Evolutionary conservation across 2,797 vertebrate genomes (phyloP).

Genomic region (Ispidina picta): DNA sequence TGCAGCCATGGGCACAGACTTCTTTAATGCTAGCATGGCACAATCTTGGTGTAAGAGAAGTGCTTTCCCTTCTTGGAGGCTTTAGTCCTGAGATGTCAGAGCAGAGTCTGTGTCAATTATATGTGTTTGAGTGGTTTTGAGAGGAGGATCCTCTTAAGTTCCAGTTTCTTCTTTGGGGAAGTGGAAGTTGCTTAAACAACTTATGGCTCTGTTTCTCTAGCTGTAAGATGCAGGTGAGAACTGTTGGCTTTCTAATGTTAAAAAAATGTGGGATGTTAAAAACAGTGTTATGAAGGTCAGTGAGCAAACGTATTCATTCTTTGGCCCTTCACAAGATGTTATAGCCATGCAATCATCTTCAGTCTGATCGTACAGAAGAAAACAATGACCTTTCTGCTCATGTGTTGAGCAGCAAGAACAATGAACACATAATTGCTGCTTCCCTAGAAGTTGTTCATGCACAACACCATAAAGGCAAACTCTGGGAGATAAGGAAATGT

Average conservation of each 20-base stretch:
- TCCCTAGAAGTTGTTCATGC: not conserved
- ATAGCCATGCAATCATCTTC: not conserved
- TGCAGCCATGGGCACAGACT: not conserved
- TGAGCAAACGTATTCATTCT: not conserved
- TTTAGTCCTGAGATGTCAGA: not conserved
- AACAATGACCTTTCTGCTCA: not conserved
- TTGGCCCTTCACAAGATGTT: not conserved
- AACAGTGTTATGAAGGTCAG: not conserved
- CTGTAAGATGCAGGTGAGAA: not conserved
- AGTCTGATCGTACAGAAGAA: not conserved
- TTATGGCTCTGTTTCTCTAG: not conserved
- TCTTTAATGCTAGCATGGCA: not conserved
- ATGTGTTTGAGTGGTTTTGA: not conserved
- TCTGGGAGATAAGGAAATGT: not conserved
- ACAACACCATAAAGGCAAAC: not conserved
- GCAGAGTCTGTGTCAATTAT: not conserved
- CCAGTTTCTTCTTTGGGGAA: not conserved
- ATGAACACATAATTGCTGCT: not conserved
- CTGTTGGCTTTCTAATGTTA: not conserved
- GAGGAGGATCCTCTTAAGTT: not conserved
- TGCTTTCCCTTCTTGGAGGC: not conserved
- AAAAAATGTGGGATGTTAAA: not conserved
- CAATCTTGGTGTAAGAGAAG: not conserved
- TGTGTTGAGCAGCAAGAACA: not conserved
- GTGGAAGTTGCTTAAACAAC: not conserved